These are phyloP conservation scores for Otocyon megalotis DNA, from an alignment of 2,113 vertebrate species.

Conservation along the genomic window DNA sequence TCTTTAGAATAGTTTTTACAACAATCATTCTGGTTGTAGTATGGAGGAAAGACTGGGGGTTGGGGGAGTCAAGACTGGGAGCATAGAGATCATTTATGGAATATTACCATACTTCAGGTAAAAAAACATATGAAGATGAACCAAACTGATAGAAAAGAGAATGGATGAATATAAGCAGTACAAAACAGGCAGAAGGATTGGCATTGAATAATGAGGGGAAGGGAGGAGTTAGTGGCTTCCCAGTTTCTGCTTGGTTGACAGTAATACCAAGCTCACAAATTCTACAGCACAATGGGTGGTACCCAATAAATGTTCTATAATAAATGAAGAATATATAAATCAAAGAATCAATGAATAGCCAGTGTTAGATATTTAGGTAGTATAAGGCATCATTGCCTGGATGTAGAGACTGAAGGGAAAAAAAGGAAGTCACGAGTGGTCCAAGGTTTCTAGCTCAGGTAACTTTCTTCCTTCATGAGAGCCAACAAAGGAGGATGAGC, in stretches of 20 bases:
- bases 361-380: neutral
- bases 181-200: neutral
- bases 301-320: neutral
- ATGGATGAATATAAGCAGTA: neutral
- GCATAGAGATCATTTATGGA: neutral
- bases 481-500: neutral
- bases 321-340: constrained; percentile 43
- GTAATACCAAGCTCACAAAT: neutral
- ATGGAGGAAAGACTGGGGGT: neutral
- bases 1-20: constrained; percentile 3
- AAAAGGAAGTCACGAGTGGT: neutral
- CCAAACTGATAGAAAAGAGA: neutral
- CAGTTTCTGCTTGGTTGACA: neutral
- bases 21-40: neutral
- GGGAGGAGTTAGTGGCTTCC: neutral
- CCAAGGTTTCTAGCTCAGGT: neutral
- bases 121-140: neutral
- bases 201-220: neutral
- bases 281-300: neutral
- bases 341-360: neutral
- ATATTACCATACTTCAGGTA: neutral
- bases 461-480: constrained; percentile 24
- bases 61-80: neutral
- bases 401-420: neutral
- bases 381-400: neutral